Evolutionary conservation across 1,140 invertebrate genomes (phyloP).

Genomic region (Mamestra configurata): DNA sequence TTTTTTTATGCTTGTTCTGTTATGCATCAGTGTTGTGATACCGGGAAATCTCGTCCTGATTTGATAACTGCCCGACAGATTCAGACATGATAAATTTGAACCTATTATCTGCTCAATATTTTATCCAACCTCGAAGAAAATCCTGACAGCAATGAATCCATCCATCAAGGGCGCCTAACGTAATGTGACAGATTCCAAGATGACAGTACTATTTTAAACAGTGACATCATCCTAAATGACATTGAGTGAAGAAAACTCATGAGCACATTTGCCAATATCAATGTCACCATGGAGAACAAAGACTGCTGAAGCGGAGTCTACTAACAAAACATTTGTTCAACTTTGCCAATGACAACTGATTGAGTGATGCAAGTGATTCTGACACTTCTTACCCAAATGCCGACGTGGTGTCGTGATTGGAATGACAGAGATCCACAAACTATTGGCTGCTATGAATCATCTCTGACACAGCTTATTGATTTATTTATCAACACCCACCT

Average conservation of each 20-base stretch:
- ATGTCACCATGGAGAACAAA: background rate
- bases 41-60: background rate
- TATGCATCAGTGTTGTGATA: background rate
- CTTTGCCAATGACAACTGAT: background rate
- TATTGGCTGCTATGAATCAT: slow-evolving; percentile 2
- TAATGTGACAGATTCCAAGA: slow-evolving; percentile 9
- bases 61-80: background rate
- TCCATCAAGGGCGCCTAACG: slow-evolving; percentile 1
- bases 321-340: background rate
- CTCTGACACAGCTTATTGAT: slow-evolving; percentile 13
- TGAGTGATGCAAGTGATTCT: background rate
- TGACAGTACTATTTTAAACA: background rate
- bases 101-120: no score
- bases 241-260: slow-evolving; percentile 5
- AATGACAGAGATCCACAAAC: background rate
- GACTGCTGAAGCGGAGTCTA: background rate
- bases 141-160: background rate
- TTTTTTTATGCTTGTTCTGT: background rate
- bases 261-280: background rate
- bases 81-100: no score
- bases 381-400: background rate
- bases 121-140: background rate
- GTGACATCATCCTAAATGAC: slow-evolving; percentile 7
- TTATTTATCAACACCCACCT: slow-evolving; percentile 29
- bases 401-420: background rate